phyloP scores from a whole-genome alignment of 2,888 invertebrate species.

The Imbricaverruca yamaguchii region DNA sequence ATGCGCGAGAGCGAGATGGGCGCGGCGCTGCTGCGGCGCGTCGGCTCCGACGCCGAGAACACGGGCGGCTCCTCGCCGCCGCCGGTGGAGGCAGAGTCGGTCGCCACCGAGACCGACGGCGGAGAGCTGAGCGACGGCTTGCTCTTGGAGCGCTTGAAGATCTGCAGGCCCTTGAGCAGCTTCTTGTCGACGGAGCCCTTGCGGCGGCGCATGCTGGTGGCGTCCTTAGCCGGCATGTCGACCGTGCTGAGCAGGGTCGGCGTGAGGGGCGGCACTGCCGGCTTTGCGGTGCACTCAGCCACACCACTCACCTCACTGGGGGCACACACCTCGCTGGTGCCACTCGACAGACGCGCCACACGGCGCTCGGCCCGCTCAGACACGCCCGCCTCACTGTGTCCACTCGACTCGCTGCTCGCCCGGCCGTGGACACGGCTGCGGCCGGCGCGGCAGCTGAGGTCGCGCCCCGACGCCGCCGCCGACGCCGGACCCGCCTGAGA shows the following conservation, averaged over 20 bases:
- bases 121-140: not conserved
- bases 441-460: not conserved
- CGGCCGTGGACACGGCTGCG: not conserved
- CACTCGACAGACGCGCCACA: not conserved
- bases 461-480: not conserved
- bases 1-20: conserved; percentile 1
- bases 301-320: not conserved
- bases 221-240: not conserved
- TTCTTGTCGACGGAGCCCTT: not conserved
- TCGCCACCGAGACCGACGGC: not conserved
- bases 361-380: not conserved
- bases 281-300: not conserved
- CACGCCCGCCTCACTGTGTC: not conserved
- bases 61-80: not conserved
- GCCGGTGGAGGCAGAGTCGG: not conserved
- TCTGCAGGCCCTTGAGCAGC: conserved; percentile 14
- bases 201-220: not conserved
- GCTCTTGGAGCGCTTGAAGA: conserved; percentile 19
- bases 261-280: not conserved
- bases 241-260: not conserved
- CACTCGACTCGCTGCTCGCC: not conserved
- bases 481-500: not conserved
- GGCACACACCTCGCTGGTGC: not conserved
- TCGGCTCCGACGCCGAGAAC: not conserved
- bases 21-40: not conserved